These are phyloP conservation scores for Sakesphorus luctuosus DNA, from an alignment of 2,113 vertebrate genomes.

Conservation along the genomic window DNA sequence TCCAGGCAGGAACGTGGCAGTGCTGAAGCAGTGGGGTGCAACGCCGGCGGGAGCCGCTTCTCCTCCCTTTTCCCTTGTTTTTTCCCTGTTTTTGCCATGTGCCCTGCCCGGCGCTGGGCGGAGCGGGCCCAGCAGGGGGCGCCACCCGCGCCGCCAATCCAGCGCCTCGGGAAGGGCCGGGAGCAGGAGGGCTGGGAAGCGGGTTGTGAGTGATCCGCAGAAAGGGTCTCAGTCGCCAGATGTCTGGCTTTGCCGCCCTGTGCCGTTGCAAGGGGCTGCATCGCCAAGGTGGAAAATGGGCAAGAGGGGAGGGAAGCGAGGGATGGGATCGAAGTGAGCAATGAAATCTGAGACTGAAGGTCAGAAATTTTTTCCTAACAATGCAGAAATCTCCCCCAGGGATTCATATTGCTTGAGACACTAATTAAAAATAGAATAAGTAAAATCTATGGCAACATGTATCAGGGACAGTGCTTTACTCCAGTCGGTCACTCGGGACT, in stretches of 20 bases:
- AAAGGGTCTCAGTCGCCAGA: accelerated
- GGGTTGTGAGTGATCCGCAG: background rate
- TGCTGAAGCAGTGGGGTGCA: accelerated
- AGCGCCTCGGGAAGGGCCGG: background rate
- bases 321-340: background rate
- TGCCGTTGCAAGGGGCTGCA: accelerated
- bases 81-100: accelerated
- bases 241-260: accelerated
- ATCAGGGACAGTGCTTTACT: background rate
- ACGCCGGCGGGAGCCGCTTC: background rate
- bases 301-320: background rate
- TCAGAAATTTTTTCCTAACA: background rate
- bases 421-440: background rate
- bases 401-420: background rate
- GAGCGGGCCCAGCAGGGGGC: background rate
- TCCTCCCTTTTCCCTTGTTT: too few relatives aligned
- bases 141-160: background rate
- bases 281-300: accelerated
- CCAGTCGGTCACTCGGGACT: background rate
- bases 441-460: background rate
- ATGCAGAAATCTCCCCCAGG: background rate
- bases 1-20: accelerated
- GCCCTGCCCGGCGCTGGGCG: too few relatives aligned
- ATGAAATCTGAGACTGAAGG: background rate
- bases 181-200: background rate